phyloP scores from a whole-genome alignment of 2,113 vertebrate genomes.

The Potamarius usumacintae region DNA sequence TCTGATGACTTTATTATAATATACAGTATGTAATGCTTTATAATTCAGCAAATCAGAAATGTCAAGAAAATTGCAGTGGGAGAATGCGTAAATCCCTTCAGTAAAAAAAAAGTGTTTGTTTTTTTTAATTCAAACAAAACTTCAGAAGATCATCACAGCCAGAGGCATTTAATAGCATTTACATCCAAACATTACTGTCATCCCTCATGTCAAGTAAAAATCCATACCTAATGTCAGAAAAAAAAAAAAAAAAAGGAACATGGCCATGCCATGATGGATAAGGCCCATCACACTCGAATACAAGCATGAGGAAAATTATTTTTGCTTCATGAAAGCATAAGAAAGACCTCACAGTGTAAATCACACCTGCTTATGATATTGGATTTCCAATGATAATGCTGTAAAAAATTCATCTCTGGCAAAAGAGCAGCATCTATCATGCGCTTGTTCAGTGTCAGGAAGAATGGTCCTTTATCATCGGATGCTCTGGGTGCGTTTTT shows the following conservation, averaged over 20 bases:
- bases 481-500: conserved; percentile 50
- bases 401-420: conserved; percentile 70
- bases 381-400: conserved; percentile 73
- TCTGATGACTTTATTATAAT: background rate
- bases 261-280: conserved; percentile 67
- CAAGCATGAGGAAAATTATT: conserved; percentile 69
- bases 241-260: conserved; percentile 27
- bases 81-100: background rate
- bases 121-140: conserved; percentile 57
- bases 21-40: no score
- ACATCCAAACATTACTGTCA: conserved; percentile 65
- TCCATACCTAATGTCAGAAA: conserved; percentile 67
- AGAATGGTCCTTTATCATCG: conserved; percentile 69
- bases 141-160: conserved; percentile 58
- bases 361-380: conserved; percentile 64
- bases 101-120: conserved; percentile 22
- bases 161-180: conserved; percentile 66
- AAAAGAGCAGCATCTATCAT: conserved; percentile 70
- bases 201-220: conserved; percentile 69
- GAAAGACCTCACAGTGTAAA: conserved; percentile 59
- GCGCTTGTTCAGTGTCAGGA: conserved; percentile 59
- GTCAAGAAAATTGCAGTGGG: background rate
- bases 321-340: conserved; percentile 44
- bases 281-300: conserved; percentile 71
- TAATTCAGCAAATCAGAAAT: conserved; percentile 18